Percentiles rank a stretch among this genome's conserved stretches.
Evolutionary conservation across 2,113 vertebrate species (phyloP).

Genomic region (Litocranius walleri): DNA sequence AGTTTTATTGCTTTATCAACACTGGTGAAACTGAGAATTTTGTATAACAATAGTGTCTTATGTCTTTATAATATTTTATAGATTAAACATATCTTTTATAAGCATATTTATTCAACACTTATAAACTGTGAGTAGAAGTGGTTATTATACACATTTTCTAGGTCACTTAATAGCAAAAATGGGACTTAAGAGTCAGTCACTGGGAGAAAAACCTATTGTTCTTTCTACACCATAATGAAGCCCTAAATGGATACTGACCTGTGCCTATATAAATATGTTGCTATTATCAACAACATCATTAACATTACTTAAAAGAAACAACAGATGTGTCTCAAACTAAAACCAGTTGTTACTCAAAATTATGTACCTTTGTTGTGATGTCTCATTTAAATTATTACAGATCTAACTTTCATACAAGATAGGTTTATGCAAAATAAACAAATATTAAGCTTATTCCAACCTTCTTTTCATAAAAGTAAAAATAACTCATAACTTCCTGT

Average conservation of each 20-base stretch:
- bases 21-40: neutral
- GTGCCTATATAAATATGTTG: neutral
- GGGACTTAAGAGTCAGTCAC: neutral
- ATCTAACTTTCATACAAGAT: neutral
- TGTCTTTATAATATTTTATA: neutral
- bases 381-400: neutral
- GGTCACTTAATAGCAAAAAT: neutral
- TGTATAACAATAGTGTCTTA: neutral
- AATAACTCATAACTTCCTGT: neutral
- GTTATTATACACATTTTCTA: neutral
- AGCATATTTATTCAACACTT: neutral
- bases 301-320: neutral
- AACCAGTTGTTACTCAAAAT: neutral
- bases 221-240: neutral
- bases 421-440: neutral
- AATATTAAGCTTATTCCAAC: neutral
- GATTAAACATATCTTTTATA: neutral
- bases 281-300: neutral
- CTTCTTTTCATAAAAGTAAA: neutral
- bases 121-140: neutral
- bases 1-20: neutral
- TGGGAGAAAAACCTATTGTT: neutral
- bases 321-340: neutral
- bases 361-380: neutral
- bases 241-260: neutral